Evolutionary conservation across 2,113 vertebrate species (phyloP).

Genomic region (Pundamilia nyererei): DNA sequence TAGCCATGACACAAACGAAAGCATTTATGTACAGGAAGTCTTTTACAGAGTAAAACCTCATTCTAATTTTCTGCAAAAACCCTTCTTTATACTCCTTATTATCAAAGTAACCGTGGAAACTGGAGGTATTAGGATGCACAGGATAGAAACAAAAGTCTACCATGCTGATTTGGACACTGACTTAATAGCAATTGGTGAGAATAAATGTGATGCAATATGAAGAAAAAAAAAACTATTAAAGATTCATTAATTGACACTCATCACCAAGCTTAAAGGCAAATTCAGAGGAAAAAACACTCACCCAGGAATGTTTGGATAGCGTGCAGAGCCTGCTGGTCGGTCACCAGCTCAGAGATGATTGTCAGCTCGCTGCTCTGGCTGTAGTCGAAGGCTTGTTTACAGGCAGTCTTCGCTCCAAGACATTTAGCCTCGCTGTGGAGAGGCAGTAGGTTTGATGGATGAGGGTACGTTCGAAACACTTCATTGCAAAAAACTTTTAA

Average conservation of each 20-base stretch:
- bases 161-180: background rate
- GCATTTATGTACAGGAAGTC: background rate
- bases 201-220: background rate
- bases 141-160: background rate
- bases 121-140: background rate
- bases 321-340: conserved; percentile 69
- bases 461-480: background rate
- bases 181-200: background rate
- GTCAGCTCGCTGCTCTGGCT: conserved; percentile 40
- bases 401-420: conserved; percentile 73
- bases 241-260: fast-evolving
- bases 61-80: background rate
- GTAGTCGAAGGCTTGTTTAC: conserved; percentile 66
- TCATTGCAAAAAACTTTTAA: fast-evolving
- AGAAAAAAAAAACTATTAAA: fast-evolving
- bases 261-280: background rate
- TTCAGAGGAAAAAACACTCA: conserved; percentile 13
- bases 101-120: background rate
- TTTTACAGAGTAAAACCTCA: background rate
- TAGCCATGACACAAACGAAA: background rate
- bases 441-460: background rate
- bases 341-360: conserved; percentile 72
- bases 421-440: conserved; percentile 64
- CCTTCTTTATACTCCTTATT: background rate
- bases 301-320: conserved; percentile 74